Conservation (phyloP, 2,797 vertebrate species). For the Parotocinclus haroldoi region DNA sequence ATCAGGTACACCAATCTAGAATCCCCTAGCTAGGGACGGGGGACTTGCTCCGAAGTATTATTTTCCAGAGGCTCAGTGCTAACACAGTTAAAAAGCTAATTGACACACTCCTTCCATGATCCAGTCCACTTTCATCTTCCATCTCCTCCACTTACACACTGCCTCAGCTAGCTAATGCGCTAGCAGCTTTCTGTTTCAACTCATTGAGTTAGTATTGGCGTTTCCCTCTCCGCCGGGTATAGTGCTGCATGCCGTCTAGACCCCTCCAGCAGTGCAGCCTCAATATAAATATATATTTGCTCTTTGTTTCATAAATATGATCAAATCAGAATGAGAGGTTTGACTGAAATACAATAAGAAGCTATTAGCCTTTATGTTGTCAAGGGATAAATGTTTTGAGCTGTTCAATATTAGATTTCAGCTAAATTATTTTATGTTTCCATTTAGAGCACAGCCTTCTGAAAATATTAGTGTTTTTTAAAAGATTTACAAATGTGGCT, state of each 20-base stretch:
- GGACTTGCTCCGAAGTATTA: slow-evolving; percentile 64
- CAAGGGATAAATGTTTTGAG: slow-evolving; percentile 67
- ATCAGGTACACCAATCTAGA: slow-evolving; percentile 17
- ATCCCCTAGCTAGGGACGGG: slow-evolving; percentile 23
- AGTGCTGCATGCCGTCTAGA: slow-evolving; percentile 74
- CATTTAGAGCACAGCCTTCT: not conserved
- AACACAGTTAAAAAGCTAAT: slow-evolving; percentile 72
- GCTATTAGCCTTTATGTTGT: slow-evolving; percentile 68
- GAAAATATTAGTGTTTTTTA: slow-evolving; percentile 45
- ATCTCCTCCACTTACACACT: slow-evolving; percentile 45
- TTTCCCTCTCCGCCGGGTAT: slow-evolving; percentile 60
- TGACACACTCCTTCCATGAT: slow-evolving; percentile 71
- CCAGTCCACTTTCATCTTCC: slow-evolving; percentile 68
- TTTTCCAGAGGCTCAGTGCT: slow-evolving; percentile 64
- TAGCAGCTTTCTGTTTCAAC: slow-evolving; percentile 63
- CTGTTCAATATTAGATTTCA: slow-evolving; percentile 48
- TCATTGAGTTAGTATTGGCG: slow-evolving; percentile 77
- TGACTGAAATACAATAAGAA: slow-evolving; percentile 74
- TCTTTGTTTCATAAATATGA: slow-evolving; percentile 71
- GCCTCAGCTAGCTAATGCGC: slow-evolving; percentile 51
- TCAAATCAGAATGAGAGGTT: slow-evolving; percentile 72
- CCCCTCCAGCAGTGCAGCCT: slow-evolving; percentile 61
- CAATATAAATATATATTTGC: slow-evolving; percentile 65
- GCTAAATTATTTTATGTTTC: slow-evolving; percentile 30
- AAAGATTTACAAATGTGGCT: not conserved